Conservation (phyloP, 2,113 vertebrate genomes). For the Gobio gobio region DNA sequence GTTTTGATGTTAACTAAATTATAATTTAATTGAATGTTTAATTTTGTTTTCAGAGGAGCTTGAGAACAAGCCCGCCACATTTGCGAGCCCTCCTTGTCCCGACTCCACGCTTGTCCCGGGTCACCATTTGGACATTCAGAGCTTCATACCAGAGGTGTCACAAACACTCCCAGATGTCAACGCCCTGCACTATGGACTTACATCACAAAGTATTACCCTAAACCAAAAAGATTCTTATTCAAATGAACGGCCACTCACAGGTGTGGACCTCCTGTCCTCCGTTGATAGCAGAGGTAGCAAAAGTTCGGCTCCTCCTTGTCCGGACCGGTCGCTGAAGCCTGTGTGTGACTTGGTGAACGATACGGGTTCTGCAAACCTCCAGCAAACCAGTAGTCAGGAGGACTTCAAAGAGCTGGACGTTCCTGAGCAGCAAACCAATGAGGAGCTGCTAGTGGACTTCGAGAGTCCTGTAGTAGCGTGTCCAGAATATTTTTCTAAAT, state of each 20-base stretch:
- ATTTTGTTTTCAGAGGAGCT: conserved; percentile 76
- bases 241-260: conserved; percentile 78
- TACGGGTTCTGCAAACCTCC: conserved; percentile 79
- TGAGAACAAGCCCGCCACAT: conserved; percentile 72
- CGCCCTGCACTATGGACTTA: conserved; percentile 66
- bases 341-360: conserved; percentile 92
- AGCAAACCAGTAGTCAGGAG: conserved; percentile 72
- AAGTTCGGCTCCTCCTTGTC: conserved; percentile 73
- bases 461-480: conserved; percentile 66
- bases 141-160: conserved; percentile 67
- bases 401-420: conserved; percentile 74
- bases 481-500: conserved; percentile 5
- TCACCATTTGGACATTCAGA: conserved; percentile 69
- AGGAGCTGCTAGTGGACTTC: conserved; percentile 76
- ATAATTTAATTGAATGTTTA: conserved; percentile 50
- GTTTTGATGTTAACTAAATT: neutral
- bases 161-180: conserved; percentile 70
- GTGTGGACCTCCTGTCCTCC: conserved; percentile 90
- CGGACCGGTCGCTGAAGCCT: conserved; percentile 81
- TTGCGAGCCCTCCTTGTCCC: conserved; percentile 63
- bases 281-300: conserved; percentile 78
- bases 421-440: conserved; percentile 67
- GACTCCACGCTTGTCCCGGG: conserved; percentile 66
- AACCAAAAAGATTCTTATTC: conserved; percentile 65
- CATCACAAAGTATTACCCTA: conserved; percentile 54